Conservation (phyloP, 2,113 vertebrate genomes). For the Pionites leucogaster region DNA sequence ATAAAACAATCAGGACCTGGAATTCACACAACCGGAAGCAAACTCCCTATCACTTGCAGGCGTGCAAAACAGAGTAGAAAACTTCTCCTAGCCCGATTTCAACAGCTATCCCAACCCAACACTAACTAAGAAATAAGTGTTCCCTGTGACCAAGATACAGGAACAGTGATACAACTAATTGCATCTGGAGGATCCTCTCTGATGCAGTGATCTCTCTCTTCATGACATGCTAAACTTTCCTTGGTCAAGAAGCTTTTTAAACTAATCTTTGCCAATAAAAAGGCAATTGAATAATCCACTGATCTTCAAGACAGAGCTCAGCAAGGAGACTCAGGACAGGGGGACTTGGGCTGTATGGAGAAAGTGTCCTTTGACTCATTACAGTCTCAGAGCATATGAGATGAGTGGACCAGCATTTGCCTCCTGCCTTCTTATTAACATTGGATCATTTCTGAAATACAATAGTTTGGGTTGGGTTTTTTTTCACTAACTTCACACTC, state of each 20-base stretch:
- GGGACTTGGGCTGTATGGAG: accelerated
- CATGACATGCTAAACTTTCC: background rate
- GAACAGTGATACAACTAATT: background rate
- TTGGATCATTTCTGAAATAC: background rate
- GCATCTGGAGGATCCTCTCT: background rate
- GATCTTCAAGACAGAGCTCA: background rate
- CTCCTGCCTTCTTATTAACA: background rate
- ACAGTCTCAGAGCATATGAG: background rate
- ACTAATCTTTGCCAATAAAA: background rate
- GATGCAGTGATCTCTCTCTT: background rate
- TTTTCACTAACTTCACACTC: background rate
- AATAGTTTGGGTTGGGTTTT: background rate
- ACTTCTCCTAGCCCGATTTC: background rate
- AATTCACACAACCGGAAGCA: background rate
- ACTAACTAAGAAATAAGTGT: background rate
- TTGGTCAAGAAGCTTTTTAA: background rate
- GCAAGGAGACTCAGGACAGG: background rate
- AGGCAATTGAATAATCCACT: background rate
- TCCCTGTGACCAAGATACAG: background rate
- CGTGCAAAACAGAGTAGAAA: background rate
- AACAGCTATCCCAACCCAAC: background rate
- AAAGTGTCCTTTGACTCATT: background rate
- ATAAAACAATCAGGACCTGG: background rate
- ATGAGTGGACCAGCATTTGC: background rate
- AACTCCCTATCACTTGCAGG: background rate